phyloP scores from a whole-genome alignment of 2,113 vertebrate genomes.

The Prunella himalayana region DNA sequence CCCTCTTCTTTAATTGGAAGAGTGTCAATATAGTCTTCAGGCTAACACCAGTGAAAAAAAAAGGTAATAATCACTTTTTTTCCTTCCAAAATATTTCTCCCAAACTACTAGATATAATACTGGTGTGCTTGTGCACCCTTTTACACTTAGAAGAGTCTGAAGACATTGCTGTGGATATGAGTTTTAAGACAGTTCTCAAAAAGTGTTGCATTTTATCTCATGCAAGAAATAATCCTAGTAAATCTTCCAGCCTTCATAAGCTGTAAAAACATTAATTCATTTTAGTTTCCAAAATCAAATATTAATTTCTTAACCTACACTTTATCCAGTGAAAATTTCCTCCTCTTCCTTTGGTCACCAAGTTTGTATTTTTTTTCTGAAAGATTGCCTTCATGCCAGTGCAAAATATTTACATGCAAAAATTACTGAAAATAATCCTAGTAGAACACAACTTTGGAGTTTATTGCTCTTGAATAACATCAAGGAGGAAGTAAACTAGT shows the following conservation, averaged over 20 bases:
- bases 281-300: background rate
- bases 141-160: background rate
- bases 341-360: background rate
- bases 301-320: background rate
- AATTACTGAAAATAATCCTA: background rate
- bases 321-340: background rate
- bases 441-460: background rate
- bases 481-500: background rate
- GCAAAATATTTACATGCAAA: background rate
- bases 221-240: background rate
- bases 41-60: background rate
- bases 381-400: accelerated
- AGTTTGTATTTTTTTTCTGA: background rate
- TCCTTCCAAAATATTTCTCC: background rate
- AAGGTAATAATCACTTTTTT: background rate
- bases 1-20: background rate
- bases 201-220: background rate
- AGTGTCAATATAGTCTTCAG: background rate
- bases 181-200: background rate
- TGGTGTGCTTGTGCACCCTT: accelerated
- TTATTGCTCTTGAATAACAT: background rate
- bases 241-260: background rate
- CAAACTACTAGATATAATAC: background rate
- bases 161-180: background rate
- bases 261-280: background rate